Evolutionary conservation across 2,113 vertebrate genomes (phyloP), one percentile per base, ranked within the genome.

Genomic region (Laticauda laticaudata): DNA sequence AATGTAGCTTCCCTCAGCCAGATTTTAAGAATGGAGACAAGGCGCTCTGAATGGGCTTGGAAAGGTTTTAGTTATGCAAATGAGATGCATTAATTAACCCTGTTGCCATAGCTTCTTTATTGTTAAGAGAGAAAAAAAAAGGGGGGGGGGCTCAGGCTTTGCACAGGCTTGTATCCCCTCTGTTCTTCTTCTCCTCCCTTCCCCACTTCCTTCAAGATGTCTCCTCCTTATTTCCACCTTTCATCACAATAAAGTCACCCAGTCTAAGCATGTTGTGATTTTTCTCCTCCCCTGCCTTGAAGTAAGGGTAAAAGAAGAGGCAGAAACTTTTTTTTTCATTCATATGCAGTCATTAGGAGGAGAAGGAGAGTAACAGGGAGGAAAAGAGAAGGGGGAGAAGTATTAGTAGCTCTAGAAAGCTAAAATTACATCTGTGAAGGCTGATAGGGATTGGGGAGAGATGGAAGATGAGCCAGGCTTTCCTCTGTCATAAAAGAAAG

Each of bases 41-140:
- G 90, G 15, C 39, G 7, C 5, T 94, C 90, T 93, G 92, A 96
- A 94, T 93, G 97, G 95, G 91, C 56, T 94, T 10, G 0, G 86
- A 89, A 90, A 89, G 95, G 94, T 96, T 96, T 95, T 95, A 94
- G 94, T 96, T 94, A 95, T 95, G 96, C 93, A 95, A 94, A 93
- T 95, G 0, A 90, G 61, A 5, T 39, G 95, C 96, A 94, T 96
- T 94, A 93, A 96, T 97, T 95, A 96, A 96, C 96, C 92, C 95
- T 26, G 92, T 96, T 96, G 96, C 95, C 96, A 94, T 96, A 94
- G 96, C 48, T 0, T 39, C 95, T 94, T 92, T 95, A 93, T 93
- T 95, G 96, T 95, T 94, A 94, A 96, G 89, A 5, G 51, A 92
- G 2, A 45, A 4, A 39, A 81, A 5, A 11, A 88, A 95, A 86